Conservation (phyloP, 1,140 invertebrate species). For the Drosophila paulistorum region DNA sequence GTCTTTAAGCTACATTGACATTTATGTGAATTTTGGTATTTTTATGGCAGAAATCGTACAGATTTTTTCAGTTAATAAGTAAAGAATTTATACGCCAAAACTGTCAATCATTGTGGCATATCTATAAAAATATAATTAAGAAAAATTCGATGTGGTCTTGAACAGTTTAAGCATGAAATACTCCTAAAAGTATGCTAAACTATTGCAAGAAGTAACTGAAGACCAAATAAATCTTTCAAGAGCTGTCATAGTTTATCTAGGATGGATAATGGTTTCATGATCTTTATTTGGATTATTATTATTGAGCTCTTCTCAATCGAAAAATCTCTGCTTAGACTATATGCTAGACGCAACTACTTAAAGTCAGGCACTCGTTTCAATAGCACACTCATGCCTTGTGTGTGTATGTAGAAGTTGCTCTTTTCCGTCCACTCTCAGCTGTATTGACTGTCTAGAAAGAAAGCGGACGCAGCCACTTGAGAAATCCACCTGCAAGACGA, state of each 20-base stretch:
- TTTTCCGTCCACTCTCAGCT: constrained; percentile 5
- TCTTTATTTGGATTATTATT: too few relatives aligned
- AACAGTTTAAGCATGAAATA: neutral
- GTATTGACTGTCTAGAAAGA: constrained; percentile 35
- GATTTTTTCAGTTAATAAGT: constrained; percentile 32
- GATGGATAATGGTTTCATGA: too few relatives aligned
- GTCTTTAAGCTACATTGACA: constrained; percentile 32
- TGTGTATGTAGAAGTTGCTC: neutral
- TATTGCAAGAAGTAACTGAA: too few relatives aligned
- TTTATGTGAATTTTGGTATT: constrained; percentile 36
- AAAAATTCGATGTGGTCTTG: neutral
- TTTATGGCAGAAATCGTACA: constrained; percentile 43
- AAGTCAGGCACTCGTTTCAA: neutral
- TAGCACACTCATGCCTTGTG: neutral
- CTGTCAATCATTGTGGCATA: neutral
- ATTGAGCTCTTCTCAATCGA: neutral
- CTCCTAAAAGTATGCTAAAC: neutral
- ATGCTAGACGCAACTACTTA: neutral
- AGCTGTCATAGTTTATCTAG: too few relatives aligned
- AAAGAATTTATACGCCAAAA: constrained; percentile 25
- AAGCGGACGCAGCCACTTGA: constrained; percentile 79
- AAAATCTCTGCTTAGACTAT: neutral
- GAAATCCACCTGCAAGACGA: constrained; percentile 75
- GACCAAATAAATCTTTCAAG: too few relatives aligned
- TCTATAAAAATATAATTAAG: constrained; percentile 25